Conservation (phyloP, 2,888 invertebrate genomes). For the Cheilosia grossa region DNA sequence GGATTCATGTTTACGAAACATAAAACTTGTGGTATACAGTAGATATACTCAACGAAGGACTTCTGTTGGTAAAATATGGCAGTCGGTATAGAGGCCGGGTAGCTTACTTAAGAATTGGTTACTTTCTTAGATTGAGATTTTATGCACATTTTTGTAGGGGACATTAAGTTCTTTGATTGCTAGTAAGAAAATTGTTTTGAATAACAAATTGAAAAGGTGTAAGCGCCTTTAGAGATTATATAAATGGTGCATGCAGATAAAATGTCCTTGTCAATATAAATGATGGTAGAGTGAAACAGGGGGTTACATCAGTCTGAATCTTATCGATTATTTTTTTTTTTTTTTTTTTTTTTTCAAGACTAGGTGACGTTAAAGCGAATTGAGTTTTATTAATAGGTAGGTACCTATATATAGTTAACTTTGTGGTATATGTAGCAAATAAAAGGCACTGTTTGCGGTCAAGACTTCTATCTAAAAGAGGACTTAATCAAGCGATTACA, state of each 20-base stretch:
- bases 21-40: background rate
- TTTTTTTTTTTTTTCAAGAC: too few species aligned
- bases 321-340: too few species aligned
- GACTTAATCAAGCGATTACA: too few species aligned
- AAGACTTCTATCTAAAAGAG: too few species aligned
- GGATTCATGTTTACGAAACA: constrained; percentile 27
- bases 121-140: constrained; percentile 22
- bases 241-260: background rate
- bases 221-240: background rate
- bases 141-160: constrained; percentile 10
- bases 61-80: background rate
- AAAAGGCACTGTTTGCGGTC: too few species aligned
- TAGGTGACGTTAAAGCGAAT: too few species aligned
- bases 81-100: background rate
- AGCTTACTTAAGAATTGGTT: constrained; percentile 20
- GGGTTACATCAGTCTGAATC: too few species aligned
- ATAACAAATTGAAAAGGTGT: constrained; percentile 25
- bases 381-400: too few species aligned
- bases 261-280: background rate
- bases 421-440: too few species aligned
- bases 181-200: constrained; percentile 11
- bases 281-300: too few species aligned
- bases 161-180: constrained; percentile 6
- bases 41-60: background rate
- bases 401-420: too few species aligned